Conservation (phyloP, 53 echinoderm and acorn worm species). For the Astropecten irregularis region DNA sequence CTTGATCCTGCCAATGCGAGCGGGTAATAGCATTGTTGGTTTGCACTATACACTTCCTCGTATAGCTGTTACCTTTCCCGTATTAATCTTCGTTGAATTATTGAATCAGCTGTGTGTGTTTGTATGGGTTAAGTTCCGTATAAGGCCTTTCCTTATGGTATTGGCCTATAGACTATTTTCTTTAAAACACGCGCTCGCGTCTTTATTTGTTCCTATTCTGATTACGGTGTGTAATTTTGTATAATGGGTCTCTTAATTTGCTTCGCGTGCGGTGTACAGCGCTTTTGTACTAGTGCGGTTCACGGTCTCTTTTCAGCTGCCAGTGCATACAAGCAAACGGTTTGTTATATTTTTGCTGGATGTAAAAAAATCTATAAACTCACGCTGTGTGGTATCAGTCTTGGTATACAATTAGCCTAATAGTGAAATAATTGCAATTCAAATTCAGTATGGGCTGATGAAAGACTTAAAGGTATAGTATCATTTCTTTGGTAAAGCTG, state of each 20-base stretch:
- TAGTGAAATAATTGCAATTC: too few relatives aligned
- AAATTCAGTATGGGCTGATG: too few relatives aligned
- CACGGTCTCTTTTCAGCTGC: too few relatives aligned
- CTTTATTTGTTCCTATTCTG: neutral
- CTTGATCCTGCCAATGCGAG: slow-evolving; percentile 13
- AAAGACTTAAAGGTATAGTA: too few relatives aligned
- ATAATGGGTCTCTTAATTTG: neutral
- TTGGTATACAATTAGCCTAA: too few relatives aligned
- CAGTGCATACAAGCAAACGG: too few relatives aligned
- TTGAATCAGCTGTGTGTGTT: neutral
- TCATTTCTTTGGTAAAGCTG: too few relatives aligned
- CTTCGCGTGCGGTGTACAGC: neutral
- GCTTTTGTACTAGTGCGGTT: too few relatives aligned
- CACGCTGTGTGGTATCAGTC: too few relatives aligned
- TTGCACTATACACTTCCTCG: neutral
- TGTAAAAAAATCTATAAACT: too few relatives aligned
- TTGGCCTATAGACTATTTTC: neutral
- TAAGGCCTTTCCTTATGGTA: neutral
- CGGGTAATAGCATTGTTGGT: slow-evolving; percentile 1
- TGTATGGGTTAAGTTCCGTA: neutral
- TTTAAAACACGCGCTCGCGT: neutral
- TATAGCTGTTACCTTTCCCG: neutral
- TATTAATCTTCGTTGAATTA: neutral
- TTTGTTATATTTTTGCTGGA: too few relatives aligned
- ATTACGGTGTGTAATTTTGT: neutral